Evolutionary conservation across 2,797 vertebrate genomes (phyloP).

Genomic region (Anableps anableps): DNA sequence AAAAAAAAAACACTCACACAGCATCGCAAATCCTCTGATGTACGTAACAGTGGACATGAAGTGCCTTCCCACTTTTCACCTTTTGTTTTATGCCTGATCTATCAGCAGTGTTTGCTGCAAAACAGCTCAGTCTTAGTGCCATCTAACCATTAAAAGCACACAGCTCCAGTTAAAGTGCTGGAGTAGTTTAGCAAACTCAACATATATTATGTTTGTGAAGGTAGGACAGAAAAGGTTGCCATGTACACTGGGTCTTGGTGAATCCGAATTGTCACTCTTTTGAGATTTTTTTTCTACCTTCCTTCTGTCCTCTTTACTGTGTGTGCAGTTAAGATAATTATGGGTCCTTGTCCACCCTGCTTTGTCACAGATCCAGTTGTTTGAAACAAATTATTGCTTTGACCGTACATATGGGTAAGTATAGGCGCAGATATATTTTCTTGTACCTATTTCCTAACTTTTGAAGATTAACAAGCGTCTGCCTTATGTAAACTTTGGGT

Average conservation of each 20-base stretch:
- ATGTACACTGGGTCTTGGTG: too few relatives aligned
- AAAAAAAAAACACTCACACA: background rate
- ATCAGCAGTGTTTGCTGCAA: background rate
- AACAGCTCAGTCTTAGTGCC: background rate
- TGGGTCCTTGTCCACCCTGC: background rate
- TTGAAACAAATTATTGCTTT: background rate
- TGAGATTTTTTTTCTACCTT: background rate
- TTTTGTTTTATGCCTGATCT: background rate
- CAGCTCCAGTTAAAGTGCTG: background rate
- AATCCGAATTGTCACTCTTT: background rate
- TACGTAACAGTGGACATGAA: background rate
- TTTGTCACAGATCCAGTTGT: background rate
- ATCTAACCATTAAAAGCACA: background rate
- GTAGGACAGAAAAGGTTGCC: background rate
- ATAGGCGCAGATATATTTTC: background rate
- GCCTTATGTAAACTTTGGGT: background rate
- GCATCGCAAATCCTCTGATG: background rate
- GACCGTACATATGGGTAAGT: background rate
- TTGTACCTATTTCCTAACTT: background rate
- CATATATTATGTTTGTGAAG: background rate
- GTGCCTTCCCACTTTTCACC: background rate
- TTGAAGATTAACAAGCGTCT: background rate
- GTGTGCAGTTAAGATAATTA: background rate
- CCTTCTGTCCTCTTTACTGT: background rate
- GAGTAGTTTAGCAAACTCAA: background rate